These are phyloP conservation scores for Corythornis vintsioides DNA, from an alignment of 2,113 vertebrate genomes.

Conservation along the genomic window DNA sequence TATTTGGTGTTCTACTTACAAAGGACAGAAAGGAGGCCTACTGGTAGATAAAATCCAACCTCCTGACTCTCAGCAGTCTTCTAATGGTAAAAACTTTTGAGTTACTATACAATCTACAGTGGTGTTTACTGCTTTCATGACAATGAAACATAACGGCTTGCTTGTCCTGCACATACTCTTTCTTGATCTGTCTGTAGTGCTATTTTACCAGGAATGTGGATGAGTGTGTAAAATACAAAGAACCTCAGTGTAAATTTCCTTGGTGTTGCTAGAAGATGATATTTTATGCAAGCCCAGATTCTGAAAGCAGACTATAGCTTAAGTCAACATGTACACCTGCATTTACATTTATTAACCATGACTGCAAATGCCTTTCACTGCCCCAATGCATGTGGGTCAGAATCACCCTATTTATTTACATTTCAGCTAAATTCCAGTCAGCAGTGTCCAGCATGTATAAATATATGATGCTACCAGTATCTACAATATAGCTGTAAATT, in stretches of 20 bases:
- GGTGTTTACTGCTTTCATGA: background rate
- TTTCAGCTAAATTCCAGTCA: background rate
- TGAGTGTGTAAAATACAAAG: background rate
- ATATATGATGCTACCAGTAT: background rate
- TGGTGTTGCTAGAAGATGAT: background rate
- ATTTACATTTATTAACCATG: background rate
- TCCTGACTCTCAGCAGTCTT: background rate
- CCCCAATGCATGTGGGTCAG: background rate
- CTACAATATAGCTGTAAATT: background rate
- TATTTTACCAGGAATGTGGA: background rate
- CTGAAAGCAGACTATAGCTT: background rate
- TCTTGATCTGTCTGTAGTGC: background rate
- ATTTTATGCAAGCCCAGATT: background rate
- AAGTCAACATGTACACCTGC: background rate
- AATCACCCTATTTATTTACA: background rate
- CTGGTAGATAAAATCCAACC: background rate
- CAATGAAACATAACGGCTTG: background rate
- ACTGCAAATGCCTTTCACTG: background rate
- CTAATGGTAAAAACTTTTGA: background rate
- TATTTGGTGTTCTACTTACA: background rate
- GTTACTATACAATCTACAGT: background rate
- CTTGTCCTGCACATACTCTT: background rate
- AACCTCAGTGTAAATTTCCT: background rate
- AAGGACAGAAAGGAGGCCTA: background rate
- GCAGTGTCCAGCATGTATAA: background rate